Base-by-base conservation (phyloP, 2,113 vertebrate species). In the Pavo muticus region DNA sequence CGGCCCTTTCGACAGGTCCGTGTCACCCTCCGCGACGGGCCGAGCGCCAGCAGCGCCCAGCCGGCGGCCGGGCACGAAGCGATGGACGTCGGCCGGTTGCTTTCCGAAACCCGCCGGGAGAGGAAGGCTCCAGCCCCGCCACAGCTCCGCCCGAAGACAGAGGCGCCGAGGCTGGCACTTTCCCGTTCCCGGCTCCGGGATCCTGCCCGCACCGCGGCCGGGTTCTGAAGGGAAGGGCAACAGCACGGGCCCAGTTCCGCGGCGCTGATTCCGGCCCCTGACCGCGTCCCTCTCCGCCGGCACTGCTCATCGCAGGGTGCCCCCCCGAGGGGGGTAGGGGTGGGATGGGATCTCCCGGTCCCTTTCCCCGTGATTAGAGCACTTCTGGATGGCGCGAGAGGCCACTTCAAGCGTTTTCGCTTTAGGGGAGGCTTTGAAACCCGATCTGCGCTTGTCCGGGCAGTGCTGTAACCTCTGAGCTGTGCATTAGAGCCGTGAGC, bases 281-380 rank as follows among this genome's bases (percentile, higher is more conserved):
- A 7, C 7, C 23, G 0, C 29, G 4, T 60, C 16, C n/a, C 21
- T 27, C 23, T 24, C 4, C 5, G 2, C 6, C 5, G 13, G 6
- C 57, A 4, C 9, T 14, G 18, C n/a, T 14, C 35, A 1, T 35
- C 14, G 8, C 60, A 25, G 40, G 56, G 32, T 20, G 56, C 18
- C 56, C 32, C 30, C 29, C 30, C 48, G 48, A 54, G 52, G 29
- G 12, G 56, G 10, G 29, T 18, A 14, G 29, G 52, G 52, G 27
- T 29, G 52, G 52, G 52, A 48, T 54, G 30, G 18, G 30, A n/a
- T 18, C 56, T 44, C 15, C 7, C 60, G 20, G 45, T 30, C 20
- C 40, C 10, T 76, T 20, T 32, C 39, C 37, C 35, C 2, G 6
- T 29, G 47, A 21, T 91, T 90, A 73, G 59, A 40, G 44, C 45